Base-by-base conservation (phyloP, 2,797 vertebrate species). In the Phataginus tetradactyla region DNA sequence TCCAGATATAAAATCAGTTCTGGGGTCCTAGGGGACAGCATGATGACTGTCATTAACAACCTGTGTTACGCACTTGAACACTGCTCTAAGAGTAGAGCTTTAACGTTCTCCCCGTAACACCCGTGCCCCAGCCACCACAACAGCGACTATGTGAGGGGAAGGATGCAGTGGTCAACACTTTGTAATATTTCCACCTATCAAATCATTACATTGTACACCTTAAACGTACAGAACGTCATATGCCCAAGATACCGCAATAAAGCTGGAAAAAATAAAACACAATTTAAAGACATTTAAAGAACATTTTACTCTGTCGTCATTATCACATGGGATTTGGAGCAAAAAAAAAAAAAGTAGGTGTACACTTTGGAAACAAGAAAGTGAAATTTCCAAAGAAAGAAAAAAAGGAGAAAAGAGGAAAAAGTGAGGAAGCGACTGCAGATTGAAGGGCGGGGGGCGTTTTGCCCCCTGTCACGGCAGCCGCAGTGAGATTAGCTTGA, bases 401-500 rank as follows among this genome's bases (percentile, higher is more conserved):
- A 27, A 42, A 15, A 8, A 0, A 39, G 11, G 21, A 5, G 10
- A 20, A 37, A 25, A 45, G 29, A 72, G 27, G 23, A 42, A 8
- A 57, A 57, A 79, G 55, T 71, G 32, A 13, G 64, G n/a, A 93
- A 10, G 0, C 9, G 23, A 53, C 81, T n/a, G 45, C 0, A 64
- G 27, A 45, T 15, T n/a, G 29, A 20, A 23, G 21, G 21, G 6
- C 42, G 9, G 9, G 29, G 61, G 57, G 7, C 27, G 13, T 42
- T 17, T 69, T 39, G 7, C 5, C 6, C 37, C 2, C 4, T 23
- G 2, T 75, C 23, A 21, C 32, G 34, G 18, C 32, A 69, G 27
- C 6, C 2, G 53, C 59, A 25, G 0, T 2, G 61, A n/a, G 6
- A 29, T 12, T 15, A 12, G 27, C 37, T 27, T 7, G 3, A 21